A percentile compares a stretch with the other conserved stretches of the same genome.
Conservation (phyloP, 1,140 invertebrate species). For the Trichonephila clavata region DNA sequence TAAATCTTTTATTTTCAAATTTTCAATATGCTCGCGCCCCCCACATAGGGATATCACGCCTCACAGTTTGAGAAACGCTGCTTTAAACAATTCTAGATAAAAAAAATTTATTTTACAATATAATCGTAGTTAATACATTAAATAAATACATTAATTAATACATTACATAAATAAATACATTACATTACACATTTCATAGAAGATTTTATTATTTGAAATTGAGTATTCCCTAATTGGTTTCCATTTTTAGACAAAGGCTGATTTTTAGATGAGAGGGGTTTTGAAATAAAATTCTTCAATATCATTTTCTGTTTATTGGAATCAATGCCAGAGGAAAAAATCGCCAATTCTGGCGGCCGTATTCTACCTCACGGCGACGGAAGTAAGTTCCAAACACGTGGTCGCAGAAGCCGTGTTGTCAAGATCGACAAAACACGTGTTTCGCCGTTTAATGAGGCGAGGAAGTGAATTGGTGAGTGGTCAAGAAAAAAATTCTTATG, state of each 20-base stretch:
- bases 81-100: no score
- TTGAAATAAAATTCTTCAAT: background rate
- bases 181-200: background rate
- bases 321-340: background rate
- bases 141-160: no score
- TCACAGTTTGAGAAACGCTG: no score
- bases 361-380: background rate
- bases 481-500: background rate
- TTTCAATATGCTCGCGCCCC: no score
- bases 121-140: no score
- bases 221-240: background rate
- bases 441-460: conserved; percentile 32
- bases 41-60: no score
- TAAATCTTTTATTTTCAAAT: no score
- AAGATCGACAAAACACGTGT: background rate
- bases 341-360: background rate
- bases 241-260: no score
- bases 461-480: conserved; percentile 34
- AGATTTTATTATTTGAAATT: background rate
- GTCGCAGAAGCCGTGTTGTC: background rate
- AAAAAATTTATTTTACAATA: no score
- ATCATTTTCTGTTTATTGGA: background rate
- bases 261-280: background rate
- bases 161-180: no score
- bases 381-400: conserved; percentile 57